Conservation (phyloP, 2,888 invertebrate genomes). For the Cyclophora punctaria region DNA sequence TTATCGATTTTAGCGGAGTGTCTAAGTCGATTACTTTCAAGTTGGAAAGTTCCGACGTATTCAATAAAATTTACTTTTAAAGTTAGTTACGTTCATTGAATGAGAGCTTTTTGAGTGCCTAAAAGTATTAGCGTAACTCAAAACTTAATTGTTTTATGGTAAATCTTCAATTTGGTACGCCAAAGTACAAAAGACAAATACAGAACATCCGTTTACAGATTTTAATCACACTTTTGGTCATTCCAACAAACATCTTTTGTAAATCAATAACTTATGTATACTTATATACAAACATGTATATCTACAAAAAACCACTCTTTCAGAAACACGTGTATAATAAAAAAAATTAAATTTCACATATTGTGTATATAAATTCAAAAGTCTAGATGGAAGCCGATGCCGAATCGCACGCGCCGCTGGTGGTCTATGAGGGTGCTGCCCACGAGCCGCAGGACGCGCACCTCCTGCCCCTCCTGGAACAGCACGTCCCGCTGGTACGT, state of each 20-base stretch:
- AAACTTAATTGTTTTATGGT: too few species aligned
- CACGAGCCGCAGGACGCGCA: slow-evolving; percentile 46
- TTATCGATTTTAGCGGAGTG: not conserved
- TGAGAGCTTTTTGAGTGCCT: too few species aligned
- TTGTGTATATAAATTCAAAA: slow-evolving; percentile 35
- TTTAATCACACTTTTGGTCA: slow-evolving; percentile 53
- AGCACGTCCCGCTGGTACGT: slow-evolving; percentile 55
- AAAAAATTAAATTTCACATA: slow-evolving; percentile 18
- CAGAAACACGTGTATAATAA: slow-evolving; percentile 9
- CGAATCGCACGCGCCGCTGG: slow-evolving; percentile 54
- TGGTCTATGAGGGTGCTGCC: slow-evolving; percentile 57
- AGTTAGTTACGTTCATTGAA: too few species aligned
- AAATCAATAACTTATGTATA: slow-evolving; percentile 70
- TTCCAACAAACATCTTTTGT: slow-evolving; percentile 28
- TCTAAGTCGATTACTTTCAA: not conserved
- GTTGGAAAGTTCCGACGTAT: not conserved
- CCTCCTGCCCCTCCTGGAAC: slow-evolving; percentile 52
- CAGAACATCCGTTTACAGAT: slow-evolving; percentile 11
- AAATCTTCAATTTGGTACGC: too few species aligned
- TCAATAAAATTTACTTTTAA: too few species aligned
- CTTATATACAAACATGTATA: slow-evolving; percentile 69
- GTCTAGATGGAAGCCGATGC: slow-evolving; percentile 60
- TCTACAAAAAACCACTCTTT: slow-evolving; percentile 44
- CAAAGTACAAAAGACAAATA: too few species aligned
- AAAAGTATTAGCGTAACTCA: too few species aligned